Evolutionary conservation across 2,113 vertebrate species (phyloP).

Genomic region (Larimichthys crocea): DNA sequence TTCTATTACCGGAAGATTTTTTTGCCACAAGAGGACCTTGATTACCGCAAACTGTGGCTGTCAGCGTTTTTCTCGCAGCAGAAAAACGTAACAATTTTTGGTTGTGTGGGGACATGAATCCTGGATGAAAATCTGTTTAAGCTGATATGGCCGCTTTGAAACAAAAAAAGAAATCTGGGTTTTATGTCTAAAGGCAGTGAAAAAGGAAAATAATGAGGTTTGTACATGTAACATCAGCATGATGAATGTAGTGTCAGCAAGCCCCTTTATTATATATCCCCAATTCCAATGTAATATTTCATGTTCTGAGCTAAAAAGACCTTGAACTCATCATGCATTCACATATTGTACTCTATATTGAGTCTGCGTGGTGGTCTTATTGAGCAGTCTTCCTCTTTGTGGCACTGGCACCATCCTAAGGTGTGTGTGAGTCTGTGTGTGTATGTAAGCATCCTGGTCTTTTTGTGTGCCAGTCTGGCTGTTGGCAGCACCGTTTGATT

Average conservation of each 20-base stretch:
- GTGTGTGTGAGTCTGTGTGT: slow-evolving; percentile 48
- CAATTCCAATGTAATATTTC: slow-evolving; percentile 20
- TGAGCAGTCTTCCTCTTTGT: slow-evolving; percentile 57
- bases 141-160: background rate
- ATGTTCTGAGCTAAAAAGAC: slow-evolving; percentile 23
- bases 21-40: slow-evolving; percentile 27
- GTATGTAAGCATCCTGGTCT: slow-evolving; percentile 57
- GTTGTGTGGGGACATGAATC: slow-evolving; percentile 12
- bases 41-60: slow-evolving; percentile 10
- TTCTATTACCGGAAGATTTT: slow-evolving; percentile 26
- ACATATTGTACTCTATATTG: slow-evolving; percentile 53
- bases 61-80: slow-evolving; percentile 43
- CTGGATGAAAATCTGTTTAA: slow-evolving; percentile 11
- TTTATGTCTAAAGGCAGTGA: background rate
- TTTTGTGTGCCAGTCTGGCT: slow-evolving; percentile 75
- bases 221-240: background rate
- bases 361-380: slow-evolving; percentile 62
- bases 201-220: slow-evolving; percentile 2
- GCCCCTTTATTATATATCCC: slow-evolving; percentile 3
- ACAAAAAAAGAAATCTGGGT: background rate
- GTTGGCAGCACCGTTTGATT: slow-evolving; percentile 78
- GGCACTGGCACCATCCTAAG: slow-evolving; percentile 50
- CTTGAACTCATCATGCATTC: slow-evolving; percentile 61
- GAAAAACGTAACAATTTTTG: slow-evolving; percentile 9
- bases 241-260: slow-evolving; percentile 25